Percentiles rank a stretch among this genome's conserved stretches.
Conservation (phyloP, 2,113 vertebrate genomes). For the Micromys minutus region DNA sequence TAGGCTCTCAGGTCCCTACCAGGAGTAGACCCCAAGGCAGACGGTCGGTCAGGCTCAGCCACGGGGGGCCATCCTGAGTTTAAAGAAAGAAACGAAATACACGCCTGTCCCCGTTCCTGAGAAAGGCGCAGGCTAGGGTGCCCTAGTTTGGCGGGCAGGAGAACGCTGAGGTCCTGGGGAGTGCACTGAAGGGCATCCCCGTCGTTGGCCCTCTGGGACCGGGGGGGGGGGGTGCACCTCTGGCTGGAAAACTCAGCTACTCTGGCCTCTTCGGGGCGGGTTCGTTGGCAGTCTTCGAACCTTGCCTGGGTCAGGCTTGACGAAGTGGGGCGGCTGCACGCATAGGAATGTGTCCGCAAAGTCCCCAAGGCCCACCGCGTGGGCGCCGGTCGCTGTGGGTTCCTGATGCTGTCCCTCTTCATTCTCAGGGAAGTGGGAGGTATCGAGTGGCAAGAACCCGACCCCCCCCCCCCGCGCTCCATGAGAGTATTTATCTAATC, state of each 20-base stretch:
- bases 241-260: background rate
- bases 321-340: constrained; percentile 12
- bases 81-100: constrained; percentile 57
- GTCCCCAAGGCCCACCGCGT: constrained; percentile 73
- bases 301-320: background rate
- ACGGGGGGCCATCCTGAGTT: background rate
- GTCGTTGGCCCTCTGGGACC: background rate
- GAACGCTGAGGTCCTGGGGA: background rate
- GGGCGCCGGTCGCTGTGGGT: constrained; percentile 64
- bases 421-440: constrained; percentile 87
- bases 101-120: background rate
- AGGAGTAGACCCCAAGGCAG: background rate
- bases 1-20: constrained; percentile 28
- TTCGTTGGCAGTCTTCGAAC: background rate
- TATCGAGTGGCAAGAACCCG: constrained; percentile 88
- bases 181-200: background rate
- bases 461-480: constrained; percentile 75
- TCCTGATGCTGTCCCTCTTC: constrained; percentile 85
- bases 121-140: background rate
- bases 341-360: constrained; percentile 66
- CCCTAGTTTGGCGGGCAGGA: background rate
- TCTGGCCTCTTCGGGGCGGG: background rate
- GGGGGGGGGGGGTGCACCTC: background rate
- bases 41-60: background rate
- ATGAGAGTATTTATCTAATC: constrained; percentile 95